Evolutionary conservation across 2,888 invertebrate genomes (phyloP).

Genomic region (Mesorhabditis spiculigera): DNA sequence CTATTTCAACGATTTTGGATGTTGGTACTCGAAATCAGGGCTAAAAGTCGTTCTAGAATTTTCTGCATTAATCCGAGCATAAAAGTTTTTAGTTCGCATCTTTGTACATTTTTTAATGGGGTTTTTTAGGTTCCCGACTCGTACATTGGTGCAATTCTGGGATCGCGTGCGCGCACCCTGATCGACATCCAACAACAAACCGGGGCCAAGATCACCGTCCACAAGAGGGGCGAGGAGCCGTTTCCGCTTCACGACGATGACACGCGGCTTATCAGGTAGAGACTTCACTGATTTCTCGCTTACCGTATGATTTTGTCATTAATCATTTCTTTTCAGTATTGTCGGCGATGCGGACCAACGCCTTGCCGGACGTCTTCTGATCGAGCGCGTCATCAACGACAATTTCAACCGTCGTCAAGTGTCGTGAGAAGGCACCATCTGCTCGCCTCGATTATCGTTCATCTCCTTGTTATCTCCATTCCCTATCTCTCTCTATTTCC

Average conservation of each 20-base stretch:
- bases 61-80: too few species aligned
- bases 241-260: slow-evolving; percentile 18
- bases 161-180: slow-evolving; percentile 90
- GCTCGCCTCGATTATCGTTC: too few species aligned
- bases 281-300: neutral
- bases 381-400: slow-evolving; percentile 45
- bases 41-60: too few species aligned
- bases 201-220: slow-evolving; percentile 92
- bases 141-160: slow-evolving; percentile 94
- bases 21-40: too few species aligned
- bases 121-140: slow-evolving; percentile 78
- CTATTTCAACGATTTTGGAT: too few species aligned
- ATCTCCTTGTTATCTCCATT: too few species aligned
- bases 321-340: slow-evolving; percentile 39
- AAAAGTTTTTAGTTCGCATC: neutral
- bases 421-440: too few species aligned
- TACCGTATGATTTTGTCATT: neutral
- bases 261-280: slow-evolving; percentile 38
- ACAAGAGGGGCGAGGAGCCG: slow-evolving; percentile 19
- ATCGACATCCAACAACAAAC: slow-evolving; percentile 88
- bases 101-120: neutral
- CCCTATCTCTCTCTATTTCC: too few species aligned
- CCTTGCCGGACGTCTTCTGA: slow-evolving; percentile 32
- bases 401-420: slow-evolving; percentile 31
- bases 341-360: slow-evolving; percentile 45